Percentiles rank a stretch among this genome's conserved stretches.
Conservation (phyloP, 2,888 invertebrate genomes). For the Oscheius sp. region DNA sequence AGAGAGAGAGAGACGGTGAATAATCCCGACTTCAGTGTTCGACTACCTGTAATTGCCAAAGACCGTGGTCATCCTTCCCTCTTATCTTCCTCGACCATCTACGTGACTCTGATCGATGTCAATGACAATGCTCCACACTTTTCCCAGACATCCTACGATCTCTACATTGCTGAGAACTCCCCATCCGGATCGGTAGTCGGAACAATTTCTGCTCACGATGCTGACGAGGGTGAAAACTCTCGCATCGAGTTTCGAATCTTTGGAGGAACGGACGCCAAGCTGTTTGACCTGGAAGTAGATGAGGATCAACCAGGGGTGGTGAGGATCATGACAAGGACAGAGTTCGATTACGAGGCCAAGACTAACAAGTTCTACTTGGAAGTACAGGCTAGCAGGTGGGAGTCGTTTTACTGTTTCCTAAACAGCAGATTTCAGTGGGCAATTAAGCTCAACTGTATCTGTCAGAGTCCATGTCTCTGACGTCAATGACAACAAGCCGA, state of each 20-base stretch:
- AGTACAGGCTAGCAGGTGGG: slow-evolving; percentile 81
- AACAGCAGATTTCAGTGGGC: slow-evolving; percentile 57
- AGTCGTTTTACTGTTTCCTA: neutral
- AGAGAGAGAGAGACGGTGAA: neutral
- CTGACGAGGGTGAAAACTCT: slow-evolving; percentile 84
- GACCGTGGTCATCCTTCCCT: slow-evolving; percentile 86
- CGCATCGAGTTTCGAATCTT: slow-evolving; percentile 93
- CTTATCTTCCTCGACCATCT: slow-evolving; percentile 82
- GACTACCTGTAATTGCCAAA: slow-evolving; percentile 85
- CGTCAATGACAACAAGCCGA: slow-evolving; percentile 89
- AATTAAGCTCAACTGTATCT: slow-evolving; percentile 69
- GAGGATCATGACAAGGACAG: slow-evolving; percentile 89
- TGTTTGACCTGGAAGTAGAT: slow-evolving; percentile 70
- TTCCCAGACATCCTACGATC: slow-evolving; percentile 85
- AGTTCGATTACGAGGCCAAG: slow-evolving; percentile 92
- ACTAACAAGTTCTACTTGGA: slow-evolving; percentile 89
- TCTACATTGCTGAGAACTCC: slow-evolving; percentile 94
- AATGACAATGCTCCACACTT: slow-evolving; percentile 81
- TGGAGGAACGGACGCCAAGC: slow-evolving; percentile 83
- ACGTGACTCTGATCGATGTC: slow-evolving; percentile 82
- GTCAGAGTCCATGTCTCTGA: slow-evolving; percentile 71
- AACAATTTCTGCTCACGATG: slow-evolving; percentile 88
- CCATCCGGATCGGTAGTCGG: slow-evolving; percentile 94
- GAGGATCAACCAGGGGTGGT: slow-evolving; percentile 67
- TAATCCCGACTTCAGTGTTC: slow-evolving; percentile 72